Conservation (phyloP, 2,797 vertebrate species). For the Amazonetta brasiliensis region DNA sequence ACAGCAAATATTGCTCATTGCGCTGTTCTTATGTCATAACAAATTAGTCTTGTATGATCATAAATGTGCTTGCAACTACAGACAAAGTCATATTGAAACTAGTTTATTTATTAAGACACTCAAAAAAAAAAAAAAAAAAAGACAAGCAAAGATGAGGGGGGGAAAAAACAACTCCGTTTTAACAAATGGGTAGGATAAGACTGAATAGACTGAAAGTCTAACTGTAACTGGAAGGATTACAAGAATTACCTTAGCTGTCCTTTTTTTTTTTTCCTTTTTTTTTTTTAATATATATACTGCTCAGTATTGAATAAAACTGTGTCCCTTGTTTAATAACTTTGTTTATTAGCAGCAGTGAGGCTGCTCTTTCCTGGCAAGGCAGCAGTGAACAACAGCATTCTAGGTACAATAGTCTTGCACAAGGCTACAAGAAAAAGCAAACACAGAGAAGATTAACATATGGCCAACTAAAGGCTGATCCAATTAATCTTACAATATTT, state of each 20-base stretch:
- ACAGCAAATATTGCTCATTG: neutral
- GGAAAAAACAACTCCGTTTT: neutral
- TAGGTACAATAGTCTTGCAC: neutral
- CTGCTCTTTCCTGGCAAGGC: neutral
- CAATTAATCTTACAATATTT: neutral
- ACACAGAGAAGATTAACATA: neutral
- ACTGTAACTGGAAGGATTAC: neutral
- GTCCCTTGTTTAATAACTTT: neutral
- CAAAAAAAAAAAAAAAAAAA: neutral
- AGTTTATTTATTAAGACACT: neutral
- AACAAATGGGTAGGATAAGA: neutral
- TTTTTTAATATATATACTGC: neutral
- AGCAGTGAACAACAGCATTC: neutral
- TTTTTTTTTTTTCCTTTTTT: neutral
- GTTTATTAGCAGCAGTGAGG: neutral
- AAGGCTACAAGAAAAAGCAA: neutral
- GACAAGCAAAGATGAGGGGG: accelerated
- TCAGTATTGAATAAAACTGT: neutral
- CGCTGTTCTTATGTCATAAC: neutral
- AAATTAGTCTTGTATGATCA: neutral
- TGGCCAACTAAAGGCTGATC: neutral
- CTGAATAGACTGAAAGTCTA: neutral
- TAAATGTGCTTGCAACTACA: neutral
- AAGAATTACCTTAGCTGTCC: neutral
- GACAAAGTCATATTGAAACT: neutral